Evolutionary conservation across 2,888 invertebrate species (phyloP), one percentile per base, ranked within the genome.

Genomic region (Chironomus tentans): DNA sequence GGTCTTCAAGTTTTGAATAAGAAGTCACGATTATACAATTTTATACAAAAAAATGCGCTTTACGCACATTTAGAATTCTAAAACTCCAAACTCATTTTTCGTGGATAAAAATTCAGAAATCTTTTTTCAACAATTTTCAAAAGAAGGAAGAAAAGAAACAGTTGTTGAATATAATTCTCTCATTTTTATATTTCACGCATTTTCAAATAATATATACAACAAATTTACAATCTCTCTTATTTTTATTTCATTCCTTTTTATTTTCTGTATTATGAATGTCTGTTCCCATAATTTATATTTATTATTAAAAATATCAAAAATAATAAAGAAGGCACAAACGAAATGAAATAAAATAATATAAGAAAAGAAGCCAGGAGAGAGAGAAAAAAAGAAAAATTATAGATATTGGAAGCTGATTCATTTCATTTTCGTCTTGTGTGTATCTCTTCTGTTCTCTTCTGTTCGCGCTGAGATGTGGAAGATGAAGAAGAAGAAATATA

Each of bases 81-180:
- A n/a, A n/a, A n/a, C n/a, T n/a, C n/a, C 22, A 24, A 24, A 24
- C 22, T 24, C 22, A 24, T 38, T 38, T 38, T 38, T 10, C 38
- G 38, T 38, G 38, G 38, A 38, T 38, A 38, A 38, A 38, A 38
- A 38, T 38, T 38, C 10, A 38, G 4, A 38, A 38, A 38, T 38
- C 7, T 38, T 38, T 38, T 28, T 38, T 38, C 5, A 38, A 2
- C 38, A 38, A 38, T 56, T 56, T 56, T 7, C 2, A 50, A 50
- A 28, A 72, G 72, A 72, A 72, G 38, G 62, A 56, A 56, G 56
- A 18, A 56, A 48, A 18, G 50, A 56, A 71, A 71, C 71, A 71
- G 71, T 71, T 71, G 71, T 56, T 71, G 71, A 7, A 13, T 56
- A 71, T 71, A 71, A 56, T 71, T 71, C 71, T 68, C 18, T 68